Evolutionary conservation across 1,140 invertebrate genomes (phyloP).

Genomic region (Drosophila bifasciata): DNA sequence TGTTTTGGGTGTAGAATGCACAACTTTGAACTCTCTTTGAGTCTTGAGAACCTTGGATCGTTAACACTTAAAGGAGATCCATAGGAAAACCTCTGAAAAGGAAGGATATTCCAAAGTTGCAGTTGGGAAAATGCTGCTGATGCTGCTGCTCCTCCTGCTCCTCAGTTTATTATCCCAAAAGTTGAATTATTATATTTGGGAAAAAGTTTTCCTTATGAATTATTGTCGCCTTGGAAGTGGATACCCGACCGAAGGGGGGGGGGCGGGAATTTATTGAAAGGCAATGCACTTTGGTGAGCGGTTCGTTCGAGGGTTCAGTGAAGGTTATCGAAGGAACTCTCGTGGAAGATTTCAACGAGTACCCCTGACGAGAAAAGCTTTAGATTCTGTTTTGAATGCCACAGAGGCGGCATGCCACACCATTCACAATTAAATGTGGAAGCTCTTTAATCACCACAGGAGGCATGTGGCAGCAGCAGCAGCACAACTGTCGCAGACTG

Average conservation of each 20-base stretch:
- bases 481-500: constrained; percentile 33
- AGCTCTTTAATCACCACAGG: neutral
- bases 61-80: too few relatives aligned
- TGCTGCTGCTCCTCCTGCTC: too few relatives aligned
- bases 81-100: too few relatives aligned
- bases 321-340: constrained; percentile 36
- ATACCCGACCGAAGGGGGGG: neutral
- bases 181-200: constrained; percentile 76
- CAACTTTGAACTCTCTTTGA: too few relatives aligned
- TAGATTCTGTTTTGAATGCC: neutral
- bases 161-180: constrained; percentile 41
- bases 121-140: too few relatives aligned
- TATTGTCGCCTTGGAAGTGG: constrained; percentile 37
- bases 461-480: constrained; percentile 35
- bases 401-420: neutral
- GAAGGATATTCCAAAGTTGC: neutral
- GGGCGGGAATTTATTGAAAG: constrained; percentile 18
- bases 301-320: constrained; percentile 35
- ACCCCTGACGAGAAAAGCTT: neutral
- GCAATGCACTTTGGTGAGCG: constrained; percentile 51
- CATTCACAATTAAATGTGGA: constrained; percentile 4
- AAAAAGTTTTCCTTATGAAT: constrained; percentile 77
- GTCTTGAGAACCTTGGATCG: too few relatives aligned
- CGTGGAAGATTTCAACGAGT: neutral
- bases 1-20: too few relatives aligned